Evolutionary conservation across 2,113 vertebrate genomes (phyloP).

Genomic region (Sterna hirundo): DNA sequence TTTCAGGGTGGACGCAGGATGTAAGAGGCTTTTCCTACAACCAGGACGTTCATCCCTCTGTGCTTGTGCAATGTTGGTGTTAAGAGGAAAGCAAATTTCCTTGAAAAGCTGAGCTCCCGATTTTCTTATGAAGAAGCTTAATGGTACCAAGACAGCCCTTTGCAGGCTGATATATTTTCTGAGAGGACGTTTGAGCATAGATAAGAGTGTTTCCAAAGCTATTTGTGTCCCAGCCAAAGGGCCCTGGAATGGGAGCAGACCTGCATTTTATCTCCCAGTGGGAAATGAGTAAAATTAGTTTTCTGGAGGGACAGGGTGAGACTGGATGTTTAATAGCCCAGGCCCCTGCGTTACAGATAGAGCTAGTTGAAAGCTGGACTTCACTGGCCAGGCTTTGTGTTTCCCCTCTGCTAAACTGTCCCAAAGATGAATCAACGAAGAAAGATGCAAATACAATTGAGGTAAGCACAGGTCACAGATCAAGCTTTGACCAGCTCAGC

Average conservation of each 20-base stretch:
- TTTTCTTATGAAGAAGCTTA: background rate
- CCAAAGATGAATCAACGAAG: background rate
- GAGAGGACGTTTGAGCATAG: background rate
- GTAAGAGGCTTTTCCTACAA: background rate
- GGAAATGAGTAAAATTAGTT: constrained; percentile 57
- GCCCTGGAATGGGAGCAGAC: constrained; percentile 23
- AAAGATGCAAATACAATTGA: background rate
- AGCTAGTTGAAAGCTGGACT: background rate
- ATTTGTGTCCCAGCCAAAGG: constrained; percentile 40
- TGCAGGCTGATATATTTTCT: background rate
- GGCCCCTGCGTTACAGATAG: background rate
- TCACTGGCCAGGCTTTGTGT: background rate
- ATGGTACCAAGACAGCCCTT: background rate
- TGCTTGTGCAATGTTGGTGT: background rate
- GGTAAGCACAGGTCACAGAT: background rate
- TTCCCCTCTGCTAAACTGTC: background rate
- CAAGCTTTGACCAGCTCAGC: background rate
- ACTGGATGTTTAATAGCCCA: background rate
- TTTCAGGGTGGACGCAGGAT: too few species aligned
- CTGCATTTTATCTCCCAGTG: constrained; percentile 49
- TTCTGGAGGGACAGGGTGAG: constrained; percentile 31
- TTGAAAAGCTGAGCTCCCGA: background rate
- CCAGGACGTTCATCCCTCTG: background rate
- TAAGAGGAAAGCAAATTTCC: background rate
- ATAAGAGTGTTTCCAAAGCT: constrained; percentile 48